A percentile compares a stretch with the other conserved stretches of the same genome.
phyloP scores from a whole-genome alignment of 2,888 invertebrate genomes.

The Hartigia nigra region DNA sequence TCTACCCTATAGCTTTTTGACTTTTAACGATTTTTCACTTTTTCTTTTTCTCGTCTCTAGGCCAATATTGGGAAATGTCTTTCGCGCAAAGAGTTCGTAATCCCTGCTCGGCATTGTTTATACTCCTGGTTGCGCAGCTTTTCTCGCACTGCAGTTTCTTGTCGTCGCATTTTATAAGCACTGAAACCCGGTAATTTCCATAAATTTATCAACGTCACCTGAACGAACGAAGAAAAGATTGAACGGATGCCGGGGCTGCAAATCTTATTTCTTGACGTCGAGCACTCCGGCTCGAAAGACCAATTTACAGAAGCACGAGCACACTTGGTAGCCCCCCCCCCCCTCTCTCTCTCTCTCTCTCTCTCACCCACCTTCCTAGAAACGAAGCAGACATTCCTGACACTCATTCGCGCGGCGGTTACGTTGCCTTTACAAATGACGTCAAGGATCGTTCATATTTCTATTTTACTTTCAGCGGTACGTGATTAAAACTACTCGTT shows the following conservation, averaged over 20 bases:
- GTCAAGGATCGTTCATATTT: constrained; percentile 13
- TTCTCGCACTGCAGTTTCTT: constrained; percentile 3
- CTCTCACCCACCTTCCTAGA: neutral
- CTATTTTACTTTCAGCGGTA: constrained; percentile 8
- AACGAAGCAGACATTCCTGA: neutral
- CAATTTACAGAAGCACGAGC: neutral
- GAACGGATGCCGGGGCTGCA: constrained; percentile 22
- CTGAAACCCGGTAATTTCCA: constrained; percentile 38
- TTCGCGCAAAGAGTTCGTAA: neutral
- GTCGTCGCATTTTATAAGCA: constrained; percentile 32
- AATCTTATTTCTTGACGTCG: constrained; percentile 33
- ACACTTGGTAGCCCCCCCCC: constrained; percentile 1
- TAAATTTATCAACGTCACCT: constrained; percentile 39
- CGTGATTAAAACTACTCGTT: neutral
- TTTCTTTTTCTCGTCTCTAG: neutral
- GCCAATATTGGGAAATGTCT: neutral
- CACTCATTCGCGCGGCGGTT: constrained; percentile 1
- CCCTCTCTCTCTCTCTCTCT: neutral
- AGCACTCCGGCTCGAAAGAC: neutral
- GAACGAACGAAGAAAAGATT: constrained; percentile 14
- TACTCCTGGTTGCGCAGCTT: neutral
- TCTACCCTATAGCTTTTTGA: neutral
- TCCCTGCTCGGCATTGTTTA: neutral
- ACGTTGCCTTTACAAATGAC: constrained; percentile 17
- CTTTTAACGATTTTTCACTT: neutral